Conservation (phyloP, 2,113 vertebrate species). For the Ranitomeya imitator region DNA sequence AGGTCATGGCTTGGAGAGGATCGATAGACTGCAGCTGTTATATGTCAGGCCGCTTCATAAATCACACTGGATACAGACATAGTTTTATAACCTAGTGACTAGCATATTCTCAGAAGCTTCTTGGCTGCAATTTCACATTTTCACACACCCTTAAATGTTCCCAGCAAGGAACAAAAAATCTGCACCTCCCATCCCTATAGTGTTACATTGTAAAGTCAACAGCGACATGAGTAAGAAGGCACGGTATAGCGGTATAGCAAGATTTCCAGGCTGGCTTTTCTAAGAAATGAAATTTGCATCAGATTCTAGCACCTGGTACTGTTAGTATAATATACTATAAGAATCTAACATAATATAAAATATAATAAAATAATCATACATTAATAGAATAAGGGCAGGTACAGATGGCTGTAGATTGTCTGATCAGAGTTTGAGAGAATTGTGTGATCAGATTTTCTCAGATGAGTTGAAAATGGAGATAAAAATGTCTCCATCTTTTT, state of each 20-base stretch:
- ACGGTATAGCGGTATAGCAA: constrained; percentile 8
- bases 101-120: constrained; percentile 48
- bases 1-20: background rate
- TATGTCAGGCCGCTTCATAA: constrained; percentile 35
- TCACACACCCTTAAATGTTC: constrained; percentile 54
- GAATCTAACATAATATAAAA: too few relatives aligned
- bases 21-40: constrained; percentile 51
- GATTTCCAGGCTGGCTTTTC: constrained; percentile 17
- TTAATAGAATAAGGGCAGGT: background rate
- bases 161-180: constrained; percentile 21
- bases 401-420: too few relatives aligned
- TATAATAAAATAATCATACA: background rate
- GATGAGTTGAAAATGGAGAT: too few relatives aligned
- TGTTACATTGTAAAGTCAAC: constrained; percentile 51
- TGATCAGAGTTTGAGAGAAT: too few relatives aligned
- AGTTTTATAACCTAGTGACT: constrained; percentile 28
- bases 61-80: constrained; percentile 39
- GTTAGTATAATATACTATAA: background rate
- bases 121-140: constrained; percentile 41
- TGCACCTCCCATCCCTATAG: constrained; percentile 32
- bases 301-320: constrained; percentile 14
- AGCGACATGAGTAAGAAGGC: constrained; percentile 14
- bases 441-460: too few relatives aligned
- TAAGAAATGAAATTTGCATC: constrained; percentile 1
- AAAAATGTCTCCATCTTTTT: too few relatives aligned